Base-by-base conservation (phyloP, 1,140 invertebrate genomes). In the Oedothorax gibbosus region DNA sequence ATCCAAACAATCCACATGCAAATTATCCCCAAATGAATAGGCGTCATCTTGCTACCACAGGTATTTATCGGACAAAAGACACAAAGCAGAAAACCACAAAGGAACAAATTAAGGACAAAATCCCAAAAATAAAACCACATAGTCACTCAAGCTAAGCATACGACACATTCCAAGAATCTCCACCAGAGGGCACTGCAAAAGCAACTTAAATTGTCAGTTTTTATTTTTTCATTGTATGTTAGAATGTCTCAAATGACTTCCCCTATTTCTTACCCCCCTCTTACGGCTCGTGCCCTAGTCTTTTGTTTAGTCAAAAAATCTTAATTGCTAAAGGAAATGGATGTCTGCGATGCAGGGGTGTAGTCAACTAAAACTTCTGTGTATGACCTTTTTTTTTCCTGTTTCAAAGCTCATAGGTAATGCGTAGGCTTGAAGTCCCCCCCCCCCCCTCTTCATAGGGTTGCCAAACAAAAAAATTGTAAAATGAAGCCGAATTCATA, bases 311-410 rank as follows among this genome's bases (percentile, higher is more conserved):
- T 56, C 53, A 73, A 82, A 82, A 82, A 82, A 71, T 10, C 80
- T 82, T 82, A 82, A 82, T 82, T 82, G 80, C 57, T 60, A 73
- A 62, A 82, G 80, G 80, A 82, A 82, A 82, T 82, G 80, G 80
- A 18, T 82, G 80, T 82, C 80, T 82, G 56, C 35, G 9, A 35
- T 10, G 20, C n/a, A 73, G 56, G 80, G 80, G 80, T 82, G 80
- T 82, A 54, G 80, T 82, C 80, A 35, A 35, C 50, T 6, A 81
- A 82, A 82, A 82, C 80, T 82, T 82, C 80, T 82, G 80, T 82
- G 69, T 49, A 21, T 51, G 66, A 53, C 49, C 56, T 82, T 82
- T 82, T 82, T 64, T 53, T 15, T 11, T 56, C 11, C 20, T 80
- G 6, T 35, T 35, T 35, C 9, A 68, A 51, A 72, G 20, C 53